phyloP scores from a whole-genome alignment of 2,113 vertebrate species.

The Pholis gunnellus region DNA sequence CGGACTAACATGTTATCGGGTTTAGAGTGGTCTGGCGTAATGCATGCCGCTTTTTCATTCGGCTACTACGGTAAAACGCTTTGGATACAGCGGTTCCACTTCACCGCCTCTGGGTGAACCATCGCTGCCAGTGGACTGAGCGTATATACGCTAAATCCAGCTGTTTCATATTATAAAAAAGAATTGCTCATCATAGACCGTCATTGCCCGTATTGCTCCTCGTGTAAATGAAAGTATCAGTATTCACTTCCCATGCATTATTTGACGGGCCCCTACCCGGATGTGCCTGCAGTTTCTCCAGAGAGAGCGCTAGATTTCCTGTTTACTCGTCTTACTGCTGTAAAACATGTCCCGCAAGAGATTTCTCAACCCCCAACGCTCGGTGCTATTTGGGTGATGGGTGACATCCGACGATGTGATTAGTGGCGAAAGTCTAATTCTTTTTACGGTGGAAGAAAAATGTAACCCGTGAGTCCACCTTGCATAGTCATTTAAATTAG shows the following conservation, averaged over 20 bases:
- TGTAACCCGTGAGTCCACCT: background rate
- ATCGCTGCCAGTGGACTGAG: slow-evolving; percentile 10
- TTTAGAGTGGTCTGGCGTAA: slow-evolving; percentile 2
- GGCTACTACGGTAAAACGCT: slow-evolving; percentile 9
- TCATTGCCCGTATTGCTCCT: slow-evolving; percentile 15
- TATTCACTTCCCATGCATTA: slow-evolving; percentile 41
- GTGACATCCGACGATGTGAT: background rate
- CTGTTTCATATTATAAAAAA: background rate
- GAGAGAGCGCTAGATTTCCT: slow-evolving; percentile 51
- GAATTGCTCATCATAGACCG: background rate
- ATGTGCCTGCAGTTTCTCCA: slow-evolving; percentile 71
- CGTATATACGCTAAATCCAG: slow-evolving; percentile 5
- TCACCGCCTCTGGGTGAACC: background rate
- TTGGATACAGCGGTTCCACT: slow-evolving; percentile 15
- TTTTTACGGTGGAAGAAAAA: background rate
- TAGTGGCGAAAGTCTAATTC: background rate
- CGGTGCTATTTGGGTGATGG: slow-evolving; percentile 11
- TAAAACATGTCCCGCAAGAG: slow-evolving; percentile 57
- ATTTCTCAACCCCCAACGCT: slow-evolving; percentile 30
- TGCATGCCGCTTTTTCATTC: slow-evolving; percentile 19
- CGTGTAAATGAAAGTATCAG: slow-evolving; percentile 30
- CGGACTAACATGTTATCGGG: slow-evolving; percentile 33
- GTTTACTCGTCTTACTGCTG: slow-evolving; percentile 56
- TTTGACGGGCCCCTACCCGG: slow-evolving; percentile 61
- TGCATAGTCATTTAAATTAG: background rate